phyloP scores from a whole-genome alignment of 64 coral and sea anemone species.

The Platygyra sinensis region DNA sequence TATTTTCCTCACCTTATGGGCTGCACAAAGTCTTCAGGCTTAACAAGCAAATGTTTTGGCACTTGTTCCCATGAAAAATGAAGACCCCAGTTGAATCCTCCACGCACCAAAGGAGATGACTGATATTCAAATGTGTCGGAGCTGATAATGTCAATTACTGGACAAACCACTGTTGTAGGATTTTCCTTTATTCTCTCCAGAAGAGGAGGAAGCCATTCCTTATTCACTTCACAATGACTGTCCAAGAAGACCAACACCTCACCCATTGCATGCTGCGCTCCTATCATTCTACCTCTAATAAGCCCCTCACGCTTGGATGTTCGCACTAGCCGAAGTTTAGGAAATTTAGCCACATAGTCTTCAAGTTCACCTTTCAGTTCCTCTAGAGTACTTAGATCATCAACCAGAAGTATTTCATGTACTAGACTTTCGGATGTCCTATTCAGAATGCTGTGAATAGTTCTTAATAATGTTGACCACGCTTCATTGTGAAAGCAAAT shows the following conservation, averaged over 20 bases:
- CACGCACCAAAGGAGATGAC: slow-evolving; percentile 84
- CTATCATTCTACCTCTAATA: slow-evolving; percentile 84
- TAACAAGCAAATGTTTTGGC: slow-evolving; percentile 48
- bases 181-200: slow-evolving; percentile 79
- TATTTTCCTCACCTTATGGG: slow-evolving; percentile 74
- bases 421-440: slow-evolving; percentile 67
- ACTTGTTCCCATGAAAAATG: slow-evolving; percentile 98
- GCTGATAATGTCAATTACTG: slow-evolving; percentile 94
- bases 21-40: slow-evolving; percentile 60
- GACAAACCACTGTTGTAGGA: slow-evolving; percentile 77
- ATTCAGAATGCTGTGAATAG: slow-evolving; percentile 90
- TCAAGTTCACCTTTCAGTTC: slow-evolving; percentile 76
- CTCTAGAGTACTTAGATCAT: slow-evolving; percentile 80
- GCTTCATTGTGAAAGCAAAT: slow-evolving; percentile 98
- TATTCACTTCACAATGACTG: slow-evolving; percentile 98
- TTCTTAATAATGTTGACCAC: slow-evolving; percentile 86
- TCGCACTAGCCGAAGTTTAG: slow-evolving; percentile 72
- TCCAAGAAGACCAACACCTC: slow-evolving; percentile 94
- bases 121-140: slow-evolving; percentile 94
- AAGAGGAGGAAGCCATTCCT: slow-evolving; percentile 87
- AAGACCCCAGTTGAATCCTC: slow-evolving; percentile 98
- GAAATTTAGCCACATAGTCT: slow-evolving; percentile 60
- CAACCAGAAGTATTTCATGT: slow-evolving; percentile 91
- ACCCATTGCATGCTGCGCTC: slow-evolving; percentile 66
- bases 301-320: slow-evolving; percentile 81